These are phyloP conservation scores for Diaphora mendica DNA, from an alignment of 2,888 invertebrate genomes.

Conservation along the genomic window DNA sequence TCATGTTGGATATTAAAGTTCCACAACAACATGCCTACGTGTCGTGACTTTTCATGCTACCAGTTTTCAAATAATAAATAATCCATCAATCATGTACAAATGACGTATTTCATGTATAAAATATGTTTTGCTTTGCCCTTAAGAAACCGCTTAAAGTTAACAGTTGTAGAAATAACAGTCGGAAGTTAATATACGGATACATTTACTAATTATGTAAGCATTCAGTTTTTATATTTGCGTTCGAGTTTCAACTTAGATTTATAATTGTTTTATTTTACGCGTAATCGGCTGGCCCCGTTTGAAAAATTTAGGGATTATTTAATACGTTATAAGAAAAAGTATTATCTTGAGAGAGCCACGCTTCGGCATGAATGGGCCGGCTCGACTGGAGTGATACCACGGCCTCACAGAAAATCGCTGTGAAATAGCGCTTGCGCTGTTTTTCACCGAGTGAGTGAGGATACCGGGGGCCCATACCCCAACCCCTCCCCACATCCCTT, in stretches of 20 bases:
- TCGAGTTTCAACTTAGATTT: background rate
- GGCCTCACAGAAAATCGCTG: too few relatives aligned
- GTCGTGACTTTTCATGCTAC: background rate
- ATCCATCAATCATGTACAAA: background rate
- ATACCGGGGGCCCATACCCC: too few relatives aligned
- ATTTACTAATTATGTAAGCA: slow-evolving; percentile 19
- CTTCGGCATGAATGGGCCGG: too few relatives aligned
- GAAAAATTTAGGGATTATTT: too few relatives aligned
- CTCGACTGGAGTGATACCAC: too few relatives aligned
- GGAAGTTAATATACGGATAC: slow-evolving; percentile 18
- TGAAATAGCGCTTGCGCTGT: too few relatives aligned
- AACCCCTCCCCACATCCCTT: too few relatives aligned
- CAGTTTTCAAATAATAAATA: background rate
- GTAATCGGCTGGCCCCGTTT: too few relatives aligned
- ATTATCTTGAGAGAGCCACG: too few relatives aligned
- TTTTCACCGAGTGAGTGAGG: too few relatives aligned
- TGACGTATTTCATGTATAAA: background rate
- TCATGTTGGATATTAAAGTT: too few relatives aligned
- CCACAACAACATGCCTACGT: background rate
- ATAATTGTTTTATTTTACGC: background rate
- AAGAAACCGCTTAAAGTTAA: background rate
- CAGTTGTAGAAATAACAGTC: slow-evolving; percentile 13
- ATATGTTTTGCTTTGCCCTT: background rate
- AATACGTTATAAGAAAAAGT: background rate
- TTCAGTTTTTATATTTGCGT: slow-evolving; percentile 31